Conservation (phyloP, 2,888 invertebrate genomes). For the Gymnocheta viridis region DNA sequence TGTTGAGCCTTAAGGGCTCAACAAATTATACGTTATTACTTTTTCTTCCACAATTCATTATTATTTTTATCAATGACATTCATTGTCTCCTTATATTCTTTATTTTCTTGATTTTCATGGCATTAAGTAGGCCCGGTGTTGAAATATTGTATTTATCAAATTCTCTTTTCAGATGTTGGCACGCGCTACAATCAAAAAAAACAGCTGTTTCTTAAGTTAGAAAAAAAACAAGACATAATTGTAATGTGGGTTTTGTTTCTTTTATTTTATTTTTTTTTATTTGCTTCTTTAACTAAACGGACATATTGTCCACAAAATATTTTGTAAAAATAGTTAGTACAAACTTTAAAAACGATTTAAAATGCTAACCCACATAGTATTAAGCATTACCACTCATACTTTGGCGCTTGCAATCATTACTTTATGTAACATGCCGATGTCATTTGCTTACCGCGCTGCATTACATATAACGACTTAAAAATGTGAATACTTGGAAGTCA, state of each 20-base stretch:
- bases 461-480: no score
- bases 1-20: slow-evolving; percentile 24
- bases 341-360: no score
- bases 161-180: slow-evolving; percentile 37
- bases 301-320: no score
- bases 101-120: no score
- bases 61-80: slow-evolving; percentile 2
- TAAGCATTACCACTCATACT: no score
- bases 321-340: no score
- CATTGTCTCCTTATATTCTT: slow-evolving; percentile 18
- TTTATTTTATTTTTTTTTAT: slow-evolving; percentile 5
- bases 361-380: no score
- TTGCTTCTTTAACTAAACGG: not conserved
- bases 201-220: slow-evolving; percentile 49
- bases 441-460: no score
- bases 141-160: slow-evolving; percentile 17
- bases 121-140: slow-evolving; percentile 45
- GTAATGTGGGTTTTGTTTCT: slow-evolving; percentile 6
- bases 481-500: no score
- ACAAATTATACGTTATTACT: slow-evolving; percentile 53
- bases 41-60: slow-evolving; percentile 12
- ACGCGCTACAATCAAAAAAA: slow-evolving; percentile 59
- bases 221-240: slow-evolving; percentile 16
- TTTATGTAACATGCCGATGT: no score
- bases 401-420: no score